A percentile compares a stretch with the other conserved stretches of the same genome.
These are phyloP conservation scores for Serranus cabrilla DNA, from an alignment of 2,797 vertebrate species.

Conservation along the genomic window DNA sequence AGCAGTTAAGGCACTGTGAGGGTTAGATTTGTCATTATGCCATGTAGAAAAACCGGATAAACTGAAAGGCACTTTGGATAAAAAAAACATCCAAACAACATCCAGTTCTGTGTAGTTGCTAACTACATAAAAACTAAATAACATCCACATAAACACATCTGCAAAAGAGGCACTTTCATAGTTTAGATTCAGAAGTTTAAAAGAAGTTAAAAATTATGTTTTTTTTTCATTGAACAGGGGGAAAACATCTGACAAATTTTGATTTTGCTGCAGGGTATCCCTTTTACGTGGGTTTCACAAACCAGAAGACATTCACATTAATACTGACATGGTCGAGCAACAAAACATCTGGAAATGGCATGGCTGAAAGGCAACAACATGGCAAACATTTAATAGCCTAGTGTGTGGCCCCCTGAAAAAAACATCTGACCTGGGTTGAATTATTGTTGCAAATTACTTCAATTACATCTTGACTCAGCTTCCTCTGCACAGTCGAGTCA, in stretches of 20 bases:
- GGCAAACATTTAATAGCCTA: conserved; percentile 73
- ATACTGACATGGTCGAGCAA: conserved; percentile 81
- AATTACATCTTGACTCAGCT: conserved; percentile 74
- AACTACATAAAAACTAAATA: too few relatives aligned
- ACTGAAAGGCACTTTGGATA: conserved; percentile 52
- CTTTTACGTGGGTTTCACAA: conserved; percentile 72
- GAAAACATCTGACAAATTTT: conserved; percentile 76
- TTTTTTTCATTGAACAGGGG: conserved; percentile 29
- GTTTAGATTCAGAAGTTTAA: conserved; percentile 31
- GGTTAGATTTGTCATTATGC: conserved; percentile 39
- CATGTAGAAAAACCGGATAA: conserved; percentile 43
- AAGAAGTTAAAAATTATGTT: neutral
- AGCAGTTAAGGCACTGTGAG: conserved; percentile 61
- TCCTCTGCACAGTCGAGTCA: conserved; percentile 59
- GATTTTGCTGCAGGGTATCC: conserved; percentile 71
- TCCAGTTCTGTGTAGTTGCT: neutral
- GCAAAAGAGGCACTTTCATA: conserved; percentile 41
- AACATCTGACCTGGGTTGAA: conserved; percentile 75
- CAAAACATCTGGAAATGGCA: conserved; percentile 75
- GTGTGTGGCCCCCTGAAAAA: conserved; percentile 77
- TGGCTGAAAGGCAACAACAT: conserved; percentile 71
- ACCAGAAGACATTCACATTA: conserved; percentile 86
- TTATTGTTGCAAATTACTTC: conserved; percentile 74
- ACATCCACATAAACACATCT: conserved; percentile 29
- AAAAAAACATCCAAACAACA: conserved; percentile 43